phyloP scores from a whole-genome alignment of 2,797 vertebrate species.

The Pachyuromys duprasi region DNA sequence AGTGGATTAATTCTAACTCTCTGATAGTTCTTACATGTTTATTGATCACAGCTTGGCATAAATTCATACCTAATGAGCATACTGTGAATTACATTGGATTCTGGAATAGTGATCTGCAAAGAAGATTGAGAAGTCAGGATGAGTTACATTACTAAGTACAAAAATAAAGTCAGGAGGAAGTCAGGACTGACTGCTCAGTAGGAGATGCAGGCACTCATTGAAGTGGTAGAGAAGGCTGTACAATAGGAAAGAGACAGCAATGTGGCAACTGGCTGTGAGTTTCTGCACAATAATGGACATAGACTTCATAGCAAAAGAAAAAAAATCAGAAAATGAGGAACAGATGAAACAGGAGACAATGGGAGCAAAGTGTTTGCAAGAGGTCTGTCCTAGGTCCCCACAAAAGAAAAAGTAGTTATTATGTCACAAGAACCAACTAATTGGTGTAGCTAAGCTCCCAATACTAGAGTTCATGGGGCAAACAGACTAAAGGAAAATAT shows the following conservation, averaged over 20 bases:
- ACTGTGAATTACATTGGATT: neutral
- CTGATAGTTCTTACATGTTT: neutral
- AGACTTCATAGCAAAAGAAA: neutral
- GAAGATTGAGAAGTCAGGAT: neutral
- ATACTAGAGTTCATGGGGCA: neutral
- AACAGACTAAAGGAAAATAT: neutral
- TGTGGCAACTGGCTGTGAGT: neutral
- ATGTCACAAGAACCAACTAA: neutral
- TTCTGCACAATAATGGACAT: neutral
- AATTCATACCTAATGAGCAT: neutral
- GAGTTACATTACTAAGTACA: neutral
- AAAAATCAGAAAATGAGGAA: neutral
- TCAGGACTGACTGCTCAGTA: neutral
- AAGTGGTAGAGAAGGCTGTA: neutral
- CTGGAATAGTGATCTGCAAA: neutral
- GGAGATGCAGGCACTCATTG: neutral
- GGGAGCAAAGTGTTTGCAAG: neutral
- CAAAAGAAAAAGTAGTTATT: neutral
- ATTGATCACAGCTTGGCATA: neutral
- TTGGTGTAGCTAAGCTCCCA: neutral
- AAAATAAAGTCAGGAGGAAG: neutral
- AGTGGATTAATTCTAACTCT: neutral
- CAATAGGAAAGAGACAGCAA: neutral
- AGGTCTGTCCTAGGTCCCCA: neutral
- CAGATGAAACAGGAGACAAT: neutral